Conservation (phyloP, 1,140 invertebrate genomes). For the Gyrodactylus salaris region DNA sequence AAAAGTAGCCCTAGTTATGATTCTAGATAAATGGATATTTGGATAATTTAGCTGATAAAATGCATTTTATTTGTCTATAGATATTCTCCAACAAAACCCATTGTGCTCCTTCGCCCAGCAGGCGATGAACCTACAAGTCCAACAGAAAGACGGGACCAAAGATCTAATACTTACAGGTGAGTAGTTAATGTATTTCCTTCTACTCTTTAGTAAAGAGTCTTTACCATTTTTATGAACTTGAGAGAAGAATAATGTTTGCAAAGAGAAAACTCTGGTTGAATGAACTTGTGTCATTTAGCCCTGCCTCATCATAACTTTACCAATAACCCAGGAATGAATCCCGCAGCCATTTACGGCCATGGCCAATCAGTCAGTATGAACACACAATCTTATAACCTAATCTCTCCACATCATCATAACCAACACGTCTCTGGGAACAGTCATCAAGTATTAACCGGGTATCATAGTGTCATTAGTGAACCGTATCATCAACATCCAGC, state of each 20-base stretch:
- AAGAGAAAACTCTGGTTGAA: too few species aligned
- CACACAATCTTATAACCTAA: not conserved
- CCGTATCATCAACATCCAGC: not conserved
- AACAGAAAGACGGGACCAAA: conserved; percentile 7
- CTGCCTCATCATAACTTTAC: not conserved
- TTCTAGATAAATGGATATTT: too few species aligned
- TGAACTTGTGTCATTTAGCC: too few species aligned
- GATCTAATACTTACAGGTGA: conserved; percentile 6
- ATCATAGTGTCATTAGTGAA: not conserved
- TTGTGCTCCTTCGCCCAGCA: not conserved
- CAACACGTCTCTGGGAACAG: not conserved
- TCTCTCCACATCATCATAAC: too few species aligned
- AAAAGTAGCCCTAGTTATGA: too few species aligned
- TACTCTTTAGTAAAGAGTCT: too few species aligned
- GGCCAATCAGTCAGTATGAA: not conserved
- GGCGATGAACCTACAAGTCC: conserved; percentile 1
- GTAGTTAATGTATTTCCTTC: too few species aligned
- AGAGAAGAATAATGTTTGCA: too few species aligned
- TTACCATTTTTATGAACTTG: too few species aligned
- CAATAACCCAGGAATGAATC: not conserved
- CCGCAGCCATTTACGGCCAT: not conserved
- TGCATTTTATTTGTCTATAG: not conserved
- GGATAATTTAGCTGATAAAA: not conserved
- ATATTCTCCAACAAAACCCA: not conserved
- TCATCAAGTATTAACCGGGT: not conserved